These are phyloP conservation scores for Heteractis magnifica DNA, from an alignment of 92 coral and sea anemone genomes.

Conservation along the genomic window DNA sequence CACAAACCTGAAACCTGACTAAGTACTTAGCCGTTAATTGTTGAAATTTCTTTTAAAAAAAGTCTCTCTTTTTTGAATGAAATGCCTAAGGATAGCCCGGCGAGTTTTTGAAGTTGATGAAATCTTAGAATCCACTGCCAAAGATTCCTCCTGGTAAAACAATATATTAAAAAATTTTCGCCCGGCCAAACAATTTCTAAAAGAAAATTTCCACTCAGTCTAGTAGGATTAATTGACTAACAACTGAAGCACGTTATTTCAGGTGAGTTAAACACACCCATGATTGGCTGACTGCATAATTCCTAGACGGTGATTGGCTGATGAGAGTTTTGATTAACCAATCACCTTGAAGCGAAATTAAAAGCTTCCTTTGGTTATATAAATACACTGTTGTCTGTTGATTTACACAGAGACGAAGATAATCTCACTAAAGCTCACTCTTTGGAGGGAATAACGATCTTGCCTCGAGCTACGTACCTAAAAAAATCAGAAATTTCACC, in stretches of 20 bases:
- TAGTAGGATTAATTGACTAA: not conserved
- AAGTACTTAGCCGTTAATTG: not conserved
- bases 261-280: not conserved
- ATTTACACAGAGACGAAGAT: not conserved
- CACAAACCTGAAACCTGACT: not conserved
- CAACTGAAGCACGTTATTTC: not conserved
- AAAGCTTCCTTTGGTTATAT: not conserved
- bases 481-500: not conserved
- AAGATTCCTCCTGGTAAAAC: not conserved
- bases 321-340: not conserved
- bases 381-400: not conserved
- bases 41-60: not conserved
- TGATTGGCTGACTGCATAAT: not conserved
- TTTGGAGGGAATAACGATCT: not conserved
- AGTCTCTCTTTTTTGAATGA: too few relatives aligned
- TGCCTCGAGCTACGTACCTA: not conserved
- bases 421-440: not conserved
- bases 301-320: conserved; percentile 1
- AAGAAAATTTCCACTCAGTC: not conserved
- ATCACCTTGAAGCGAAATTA: not conserved
- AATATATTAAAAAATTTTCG: not conserved
- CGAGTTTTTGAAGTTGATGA: too few relatives aligned
- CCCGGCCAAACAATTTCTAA: not conserved
- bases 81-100: not conserved
- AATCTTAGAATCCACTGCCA: too few relatives aligned